These are phyloP conservation scores for Amblyopsis rosae DNA, from an alignment of 2,113 vertebrate genomes.

Conservation along the genomic window DNA sequence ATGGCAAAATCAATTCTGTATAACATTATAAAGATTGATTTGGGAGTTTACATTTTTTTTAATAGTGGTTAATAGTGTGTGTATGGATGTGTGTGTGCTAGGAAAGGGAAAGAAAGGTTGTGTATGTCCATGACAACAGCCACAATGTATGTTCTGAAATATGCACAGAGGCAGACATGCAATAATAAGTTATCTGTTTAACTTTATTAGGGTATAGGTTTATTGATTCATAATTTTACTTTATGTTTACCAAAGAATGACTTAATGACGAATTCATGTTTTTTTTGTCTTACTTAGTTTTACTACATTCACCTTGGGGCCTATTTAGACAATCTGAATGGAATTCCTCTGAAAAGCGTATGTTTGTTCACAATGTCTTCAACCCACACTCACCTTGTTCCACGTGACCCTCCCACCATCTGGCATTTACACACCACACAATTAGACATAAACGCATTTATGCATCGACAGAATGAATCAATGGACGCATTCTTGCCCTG, in stretches of 20 bases:
- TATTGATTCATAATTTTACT: not conserved
- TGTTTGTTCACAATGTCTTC: too few species aligned
- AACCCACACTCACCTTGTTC: too few species aligned
- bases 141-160: not conserved
- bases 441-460: conserved; percentile 11
- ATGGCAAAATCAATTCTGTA: conserved; percentile 66
- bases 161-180: not conserved
- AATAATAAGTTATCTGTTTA: not conserved
- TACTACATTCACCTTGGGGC: too few species aligned
- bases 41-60: too few species aligned
- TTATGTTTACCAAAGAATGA: not conserved
- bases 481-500: conserved; percentile 15
- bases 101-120: conserved; percentile 4
- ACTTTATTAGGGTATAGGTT: not conserved
- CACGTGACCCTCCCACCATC: not conserved
- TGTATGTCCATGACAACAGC: not conserved
- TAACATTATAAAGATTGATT: conserved; percentile 75
- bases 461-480: conserved; percentile 37
- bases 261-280: not conserved
- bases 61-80: conserved; percentile 9
- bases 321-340: too few species aligned
- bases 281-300: not conserved
- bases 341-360: too few species aligned
- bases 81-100: not conserved
- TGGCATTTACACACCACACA: conserved; percentile 10